phyloP scores from a whole-genome alignment of 2,888 invertebrate species.

The Cremastinae sp. region DNA sequence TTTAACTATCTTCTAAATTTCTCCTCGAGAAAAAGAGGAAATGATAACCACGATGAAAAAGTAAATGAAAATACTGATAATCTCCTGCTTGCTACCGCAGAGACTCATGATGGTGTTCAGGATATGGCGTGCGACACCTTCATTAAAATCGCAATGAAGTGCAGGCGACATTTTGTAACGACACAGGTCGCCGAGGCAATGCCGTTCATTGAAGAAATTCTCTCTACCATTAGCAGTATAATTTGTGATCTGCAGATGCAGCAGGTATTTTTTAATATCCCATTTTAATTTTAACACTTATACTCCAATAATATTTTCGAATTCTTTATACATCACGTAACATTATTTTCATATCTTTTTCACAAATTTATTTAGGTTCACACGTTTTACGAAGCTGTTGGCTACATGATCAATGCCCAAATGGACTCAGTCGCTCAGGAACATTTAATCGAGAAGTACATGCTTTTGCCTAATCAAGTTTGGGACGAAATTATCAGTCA shows the following conservation, averaged over 20 bases:
- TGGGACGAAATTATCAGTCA: slow-evolving; percentile 99
- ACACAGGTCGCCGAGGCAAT: slow-evolving; percentile 97
- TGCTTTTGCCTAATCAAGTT: slow-evolving; percentile 97
- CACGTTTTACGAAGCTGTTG: slow-evolving; percentile 99
- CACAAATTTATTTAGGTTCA: slow-evolving; percentile 83
- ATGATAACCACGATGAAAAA: not conserved
- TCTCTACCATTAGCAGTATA: slow-evolving; percentile 96
- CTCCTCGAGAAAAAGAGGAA: slow-evolving; percentile 7
- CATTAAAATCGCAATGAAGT: slow-evolving; percentile 99
- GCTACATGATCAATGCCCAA: slow-evolving; percentile 99
- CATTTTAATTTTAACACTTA: not conserved
- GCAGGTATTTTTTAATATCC: slow-evolving; percentile 89
- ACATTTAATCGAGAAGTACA: slow-evolving; percentile 97
- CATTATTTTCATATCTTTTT: slow-evolving; percentile 8
- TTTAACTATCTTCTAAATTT: slow-evolving; percentile 6
- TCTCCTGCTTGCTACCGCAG: slow-evolving; percentile 79
- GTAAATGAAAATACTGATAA: slow-evolving; percentile 31
- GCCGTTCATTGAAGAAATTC: slow-evolving; percentile 99
- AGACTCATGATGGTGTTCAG: slow-evolving; percentile 99
- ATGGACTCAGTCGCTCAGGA: slow-evolving; percentile 95
- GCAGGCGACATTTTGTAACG: slow-evolving; percentile 98
- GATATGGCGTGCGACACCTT: slow-evolving; percentile 99
- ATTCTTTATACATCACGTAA: not conserved
- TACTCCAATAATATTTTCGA: not conserved
- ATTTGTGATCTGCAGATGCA: slow-evolving; percentile 99